Evolutionary conservation across 1,140 invertebrate genomes (phyloP).

Genomic region (Vanessa atalanta): DNA sequence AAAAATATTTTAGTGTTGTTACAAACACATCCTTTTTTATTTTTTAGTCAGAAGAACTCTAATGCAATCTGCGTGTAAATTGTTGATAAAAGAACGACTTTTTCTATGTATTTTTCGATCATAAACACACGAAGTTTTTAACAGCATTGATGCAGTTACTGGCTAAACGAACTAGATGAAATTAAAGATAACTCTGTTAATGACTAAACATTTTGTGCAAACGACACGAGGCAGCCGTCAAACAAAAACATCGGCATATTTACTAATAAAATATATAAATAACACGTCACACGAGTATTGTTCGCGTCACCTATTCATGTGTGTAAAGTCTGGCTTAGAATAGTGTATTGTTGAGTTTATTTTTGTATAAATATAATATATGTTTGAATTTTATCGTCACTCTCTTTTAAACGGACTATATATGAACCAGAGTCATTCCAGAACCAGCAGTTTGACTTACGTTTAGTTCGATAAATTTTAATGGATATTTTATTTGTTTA

Average conservation of each 20-base stretch:
- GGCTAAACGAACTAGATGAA: constrained; percentile 27
- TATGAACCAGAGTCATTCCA: too few relatives aligned
- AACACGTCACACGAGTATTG: background rate
- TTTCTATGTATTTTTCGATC: constrained; percentile 14
- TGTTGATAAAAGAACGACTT: background rate
- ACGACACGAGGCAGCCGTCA: constrained; percentile 1
- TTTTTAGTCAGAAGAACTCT: background rate
- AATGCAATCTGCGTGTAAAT: constrained; percentile 2
- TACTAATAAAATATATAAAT: constrained; percentile 8
- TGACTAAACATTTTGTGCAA: constrained; percentile 16
- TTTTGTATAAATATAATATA: too few relatives aligned
- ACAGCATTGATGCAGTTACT: constrained; percentile 13
- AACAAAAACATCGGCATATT: background rate
- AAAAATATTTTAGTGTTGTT: too few relatives aligned
- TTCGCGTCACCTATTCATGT: background rate
- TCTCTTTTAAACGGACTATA: too few relatives aligned
- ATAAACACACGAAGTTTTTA: constrained; percentile 20
- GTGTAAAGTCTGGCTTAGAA: background rate
- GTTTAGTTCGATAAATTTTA: too few relatives aligned
- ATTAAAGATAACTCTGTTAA: constrained; percentile 31
- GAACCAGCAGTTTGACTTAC: too few relatives aligned
- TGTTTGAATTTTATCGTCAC: too few relatives aligned
- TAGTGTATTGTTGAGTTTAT: background rate
- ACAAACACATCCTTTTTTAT: background rate
- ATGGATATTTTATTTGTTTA: too few relatives aligned